Evolutionary conservation across 1,140 invertebrate genomes (phyloP).

Genomic region (Phymorhynchus buccinoides): DNA sequence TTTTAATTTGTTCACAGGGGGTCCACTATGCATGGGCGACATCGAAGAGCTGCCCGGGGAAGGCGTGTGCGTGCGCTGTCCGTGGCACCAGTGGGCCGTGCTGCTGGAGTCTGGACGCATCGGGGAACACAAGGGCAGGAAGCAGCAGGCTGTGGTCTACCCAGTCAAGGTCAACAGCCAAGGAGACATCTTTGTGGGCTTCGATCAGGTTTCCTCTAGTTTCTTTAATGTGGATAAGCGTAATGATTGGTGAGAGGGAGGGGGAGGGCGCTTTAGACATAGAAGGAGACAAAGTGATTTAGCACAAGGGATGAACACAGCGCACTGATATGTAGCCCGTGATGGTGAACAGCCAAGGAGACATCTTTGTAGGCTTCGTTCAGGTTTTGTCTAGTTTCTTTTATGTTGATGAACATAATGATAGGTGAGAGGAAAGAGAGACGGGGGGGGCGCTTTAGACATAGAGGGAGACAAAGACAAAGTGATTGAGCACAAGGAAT

Average conservation of each 20-base stretch:
- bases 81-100: constrained; percentile 67
- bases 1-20: constrained; percentile 61
- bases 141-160: constrained; percentile 43
- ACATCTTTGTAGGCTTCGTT: no score
- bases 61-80: constrained; percentile 63
- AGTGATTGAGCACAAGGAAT: constrained; percentile 47
- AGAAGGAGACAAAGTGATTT: no score
- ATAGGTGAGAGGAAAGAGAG: no score
- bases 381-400: no score
- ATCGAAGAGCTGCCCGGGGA: constrained; percentile 62
- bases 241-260: background rate
- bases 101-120: constrained; percentile 56
- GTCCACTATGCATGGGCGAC: constrained; percentile 67
- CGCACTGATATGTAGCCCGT: no score
- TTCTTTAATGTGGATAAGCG: constrained; percentile 50
- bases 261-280: no score
- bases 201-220: constrained; percentile 52
- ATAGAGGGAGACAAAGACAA: no score
- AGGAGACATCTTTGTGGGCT: constrained; percentile 56
- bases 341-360: no score
- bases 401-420: no score
- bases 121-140: constrained; percentile 42
- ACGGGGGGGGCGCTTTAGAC: no score
- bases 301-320: no score
- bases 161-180: constrained; percentile 48